These are phyloP conservation scores for Prosapia bicincta DNA, from an alignment of 2,888 invertebrate genomes.

Conservation along the genomic window DNA sequence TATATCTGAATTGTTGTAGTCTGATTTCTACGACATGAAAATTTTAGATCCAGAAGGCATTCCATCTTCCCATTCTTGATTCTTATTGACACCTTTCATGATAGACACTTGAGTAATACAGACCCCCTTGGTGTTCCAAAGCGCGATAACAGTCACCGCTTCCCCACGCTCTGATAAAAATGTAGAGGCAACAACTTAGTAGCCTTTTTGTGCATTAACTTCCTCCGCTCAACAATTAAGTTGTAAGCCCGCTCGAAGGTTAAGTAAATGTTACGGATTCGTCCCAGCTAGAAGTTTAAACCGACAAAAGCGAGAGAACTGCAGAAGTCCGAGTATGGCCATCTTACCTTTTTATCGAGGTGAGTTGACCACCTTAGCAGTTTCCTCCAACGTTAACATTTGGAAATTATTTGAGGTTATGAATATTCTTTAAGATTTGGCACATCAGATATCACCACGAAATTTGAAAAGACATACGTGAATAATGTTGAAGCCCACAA, in stretches of 20 bases:
- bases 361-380: no score
- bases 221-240: background rate
- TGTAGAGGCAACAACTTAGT: background rate
- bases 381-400: no score
- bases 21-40: background rate
- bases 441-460: no score
- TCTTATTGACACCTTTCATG: slow-evolving; percentile 4
- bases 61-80: background rate
- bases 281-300: no score
- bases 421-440: no score
- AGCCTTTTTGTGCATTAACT: background rate
- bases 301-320: no score
- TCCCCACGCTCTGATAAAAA: background rate
- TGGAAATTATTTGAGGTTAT: no score
- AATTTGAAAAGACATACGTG: no score
- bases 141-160: background rate
- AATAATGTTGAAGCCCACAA: no score
- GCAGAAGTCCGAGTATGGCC: no score
- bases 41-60: slow-evolving; percentile 1
- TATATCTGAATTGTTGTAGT: background rate
- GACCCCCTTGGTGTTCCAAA: background rate
- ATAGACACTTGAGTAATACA: background rate
- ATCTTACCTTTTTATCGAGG: no score
- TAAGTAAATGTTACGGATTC: no score
- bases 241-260: background rate